Evolutionary conservation across 30 jellyfish, hydroid and myxozoan genomes (phyloP).

Genomic region (Cassiopea xamachana): DNA sequence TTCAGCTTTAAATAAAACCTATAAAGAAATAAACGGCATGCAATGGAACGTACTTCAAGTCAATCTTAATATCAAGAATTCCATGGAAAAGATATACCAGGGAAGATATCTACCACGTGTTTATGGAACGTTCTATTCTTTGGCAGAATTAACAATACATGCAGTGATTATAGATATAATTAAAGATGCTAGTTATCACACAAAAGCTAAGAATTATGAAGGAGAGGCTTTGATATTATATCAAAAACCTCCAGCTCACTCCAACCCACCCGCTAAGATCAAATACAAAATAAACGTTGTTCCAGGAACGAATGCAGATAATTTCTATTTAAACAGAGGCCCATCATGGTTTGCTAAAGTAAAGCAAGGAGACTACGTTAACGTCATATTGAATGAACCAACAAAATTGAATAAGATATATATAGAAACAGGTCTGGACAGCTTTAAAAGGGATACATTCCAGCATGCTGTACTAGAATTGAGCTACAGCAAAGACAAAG

Average conservation of each 20-base stretch:
- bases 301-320: background rate
- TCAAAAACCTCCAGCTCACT: conserved; percentile 4
- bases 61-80: background rate
- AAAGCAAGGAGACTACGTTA: conserved; percentile 17
- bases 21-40: conserved; percentile 31
- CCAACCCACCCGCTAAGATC: conserved; percentile 61
- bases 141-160: conserved; percentile 53
- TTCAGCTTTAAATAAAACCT: conserved; percentile 24
- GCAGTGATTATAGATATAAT: conserved; percentile 13
- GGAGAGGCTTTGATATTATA: conserved; percentile 7
- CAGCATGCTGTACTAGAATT: conserved; percentile 46
- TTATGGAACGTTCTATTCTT: conserved; percentile 45
- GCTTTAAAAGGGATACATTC: conserved; percentile 27
- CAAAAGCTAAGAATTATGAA: background rate
- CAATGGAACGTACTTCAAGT: conserved; percentile 17
- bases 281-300: conserved; percentile 9
- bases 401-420: conserved; percentile 16
- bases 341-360: conserved; percentile 50
- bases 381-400: conserved; percentile 19
- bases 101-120: conserved; percentile 63
- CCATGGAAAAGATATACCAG: conserved; percentile 9
- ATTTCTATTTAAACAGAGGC: conserved; percentile 39
- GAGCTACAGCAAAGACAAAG: conserved; percentile 6
- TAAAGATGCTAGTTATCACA: conserved; percentile 19
- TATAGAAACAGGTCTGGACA: conserved; percentile 54